Base-by-base conservation (phyloP, 2,888 invertebrate species). In the Chrysodeixis includens region DNA sequence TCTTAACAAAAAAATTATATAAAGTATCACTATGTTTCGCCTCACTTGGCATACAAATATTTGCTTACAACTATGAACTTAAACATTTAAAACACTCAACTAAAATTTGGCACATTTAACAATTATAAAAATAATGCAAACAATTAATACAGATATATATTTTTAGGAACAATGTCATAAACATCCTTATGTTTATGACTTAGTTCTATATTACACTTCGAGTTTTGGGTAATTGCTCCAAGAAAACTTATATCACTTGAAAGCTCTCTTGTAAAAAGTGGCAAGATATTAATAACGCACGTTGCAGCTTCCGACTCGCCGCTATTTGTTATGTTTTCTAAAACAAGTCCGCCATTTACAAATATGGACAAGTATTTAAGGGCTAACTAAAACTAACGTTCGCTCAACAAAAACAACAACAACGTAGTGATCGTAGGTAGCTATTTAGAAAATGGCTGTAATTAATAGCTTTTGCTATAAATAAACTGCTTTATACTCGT, bases 401-500 rank as follows among this genome's bases (percentile, higher is more conserved):
- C 16, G 57, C 30, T 57, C 16, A 72, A 72, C 74, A 83, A 85
- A 75, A 79, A 58, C 49, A 70, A 66, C 66, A 57, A 46, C 59
- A 30, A 56, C n/a, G 59, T 20, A 49, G 46, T 16, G 9, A 44
- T 26, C 26, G 26, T 26, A 26, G 26, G 26, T 46, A 81, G 81
- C 80, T 79, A 85, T 85, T 84, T 85, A 81, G 69, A 75, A 74
- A 79, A 82, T 83, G 76, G 72, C 60, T 74, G 74, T 86, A 83
- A 87, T 85, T 84, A 86, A 87, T 85, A 72, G 83, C 66, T 69
- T 56, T 67, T 73, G 77, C 76, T 82, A 63, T 71, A 80, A 84
- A 83, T 82, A 84, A 81, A 78, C 73, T 63, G 67, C 69, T 79
- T 75, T 78, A 75, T 66, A 70, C 56, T 58, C 65, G 56, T 71